These are phyloP conservation scores for Poecilobothrus nobilitatus DNA, from an alignment of 2,888 invertebrate species.

Conservation along the genomic window DNA sequence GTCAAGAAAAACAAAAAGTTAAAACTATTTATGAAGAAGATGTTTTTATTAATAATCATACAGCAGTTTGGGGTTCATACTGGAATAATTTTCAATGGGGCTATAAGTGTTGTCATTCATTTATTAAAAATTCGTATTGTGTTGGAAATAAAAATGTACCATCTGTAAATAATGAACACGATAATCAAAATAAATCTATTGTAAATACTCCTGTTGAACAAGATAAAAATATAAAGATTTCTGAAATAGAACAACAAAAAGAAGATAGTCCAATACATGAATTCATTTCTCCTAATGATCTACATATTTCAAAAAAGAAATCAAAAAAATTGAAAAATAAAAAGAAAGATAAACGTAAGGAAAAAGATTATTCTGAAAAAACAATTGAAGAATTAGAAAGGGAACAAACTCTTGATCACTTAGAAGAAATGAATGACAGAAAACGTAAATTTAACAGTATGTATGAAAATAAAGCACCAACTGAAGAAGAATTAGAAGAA, in stretches of 20 bases:
- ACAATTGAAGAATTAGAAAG: constrained; percentile 25
- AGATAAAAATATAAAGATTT: neutral
- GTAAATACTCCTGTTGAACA: no score
- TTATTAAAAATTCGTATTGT: constrained; percentile 77
- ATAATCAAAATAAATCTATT: constrained; percentile 24
- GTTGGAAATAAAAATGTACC: constrained; percentile 53
- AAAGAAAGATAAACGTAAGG: constrained; percentile 47
- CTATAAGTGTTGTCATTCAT: constrained; percentile 89
- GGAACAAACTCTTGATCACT: constrained; percentile 26
- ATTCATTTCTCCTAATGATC: neutral
- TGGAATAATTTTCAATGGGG: constrained; percentile 95
- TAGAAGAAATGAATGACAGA: constrained; percentile 72
- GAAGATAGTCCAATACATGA: constrained; percentile 7
- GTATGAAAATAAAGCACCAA: constrained; percentile 73
- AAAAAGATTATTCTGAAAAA: constrained; percentile 36
- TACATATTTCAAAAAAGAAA: constrained; percentile 30
- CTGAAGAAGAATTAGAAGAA: constrained; percentile 88
- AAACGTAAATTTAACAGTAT: constrained; percentile 91
- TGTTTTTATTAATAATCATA: constrained; percentile 84
- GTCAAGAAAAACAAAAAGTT: constrained; percentile 79
- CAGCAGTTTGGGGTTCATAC: constrained; percentile 90
- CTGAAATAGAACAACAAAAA: neutral
- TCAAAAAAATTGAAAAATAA: constrained; percentile 46
- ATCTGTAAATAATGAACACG: constrained; percentile 32
- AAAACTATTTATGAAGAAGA: constrained; percentile 92